Evolutionary conservation across 2,888 invertebrate species (phyloP).

Genomic region (Choristoneura rosaceana): DNA sequence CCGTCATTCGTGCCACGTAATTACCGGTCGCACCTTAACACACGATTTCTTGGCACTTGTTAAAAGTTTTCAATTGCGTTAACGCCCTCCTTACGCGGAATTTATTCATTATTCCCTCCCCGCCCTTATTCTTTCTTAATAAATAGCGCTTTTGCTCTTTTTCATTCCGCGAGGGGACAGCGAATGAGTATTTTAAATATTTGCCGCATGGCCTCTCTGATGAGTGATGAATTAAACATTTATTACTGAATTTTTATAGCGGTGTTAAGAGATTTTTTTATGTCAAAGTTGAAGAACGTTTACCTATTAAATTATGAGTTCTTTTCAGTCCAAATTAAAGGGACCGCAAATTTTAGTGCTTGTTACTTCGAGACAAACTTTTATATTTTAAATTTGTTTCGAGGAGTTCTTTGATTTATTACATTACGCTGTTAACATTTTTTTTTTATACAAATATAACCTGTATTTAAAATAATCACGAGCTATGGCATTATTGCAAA

Average conservation of each 20-base stretch:
- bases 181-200: slow-evolving; percentile 81
- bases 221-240: slow-evolving; percentile 80
- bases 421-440: not conserved
- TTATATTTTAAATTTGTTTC: not conserved
- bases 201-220: slow-evolving; percentile 77
- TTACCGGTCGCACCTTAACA: slow-evolving; percentile 82
- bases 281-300: slow-evolving; percentile 36
- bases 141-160: slow-evolving; percentile 79
- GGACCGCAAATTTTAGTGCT: slow-evolving; percentile 1
- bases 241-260: slow-evolving; percentile 70
- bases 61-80: slow-evolving; percentile 86
- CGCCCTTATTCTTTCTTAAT: slow-evolving; percentile 75
- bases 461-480: not conserved
- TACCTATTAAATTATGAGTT: slow-evolving; percentile 36
- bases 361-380: not conserved
- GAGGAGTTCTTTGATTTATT: not conserved
- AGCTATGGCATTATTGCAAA: not conserved
- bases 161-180: slow-evolving; percentile 62
- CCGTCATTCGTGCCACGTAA: slow-evolving; percentile 71
- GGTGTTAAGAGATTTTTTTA: slow-evolving; percentile 55
- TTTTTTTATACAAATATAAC: not conserved
- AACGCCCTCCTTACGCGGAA: slow-evolving; percentile 79
- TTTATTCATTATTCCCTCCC: slow-evolving; percentile 83
- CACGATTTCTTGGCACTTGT: slow-evolving; percentile 84
- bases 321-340: slow-evolving; percentile 2